Percentiles rank a stretch among this genome's conserved stretches.
phyloP scores from a whole-genome alignment of 2,888 invertebrate species.

The Operophtera brumata region DNA sequence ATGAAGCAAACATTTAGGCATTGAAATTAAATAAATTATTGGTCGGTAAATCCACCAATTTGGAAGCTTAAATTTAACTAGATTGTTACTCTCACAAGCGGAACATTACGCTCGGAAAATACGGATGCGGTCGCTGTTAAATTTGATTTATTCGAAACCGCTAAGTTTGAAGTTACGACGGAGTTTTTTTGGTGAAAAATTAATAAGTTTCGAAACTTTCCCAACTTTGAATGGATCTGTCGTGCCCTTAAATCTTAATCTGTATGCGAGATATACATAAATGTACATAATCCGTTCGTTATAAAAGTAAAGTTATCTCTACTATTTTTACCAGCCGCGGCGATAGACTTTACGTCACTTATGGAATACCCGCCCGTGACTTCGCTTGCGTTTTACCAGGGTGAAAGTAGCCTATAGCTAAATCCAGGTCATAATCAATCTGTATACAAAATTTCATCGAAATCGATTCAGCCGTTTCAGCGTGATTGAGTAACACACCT shows the following conservation, averaged over 20 bases:
- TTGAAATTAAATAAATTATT: no score
- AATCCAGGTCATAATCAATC: no score
- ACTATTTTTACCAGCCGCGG: no score
- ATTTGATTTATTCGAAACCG: slow-evolving; percentile 46
- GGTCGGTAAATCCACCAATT: slow-evolving; percentile 31
- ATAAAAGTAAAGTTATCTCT: no score
- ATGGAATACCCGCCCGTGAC: no score
- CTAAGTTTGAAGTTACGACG: slow-evolving; percentile 42
- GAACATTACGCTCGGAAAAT: slow-evolving; percentile 40
- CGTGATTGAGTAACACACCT: no score
- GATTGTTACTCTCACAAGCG: slow-evolving; percentile 37
- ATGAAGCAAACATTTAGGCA: no score
- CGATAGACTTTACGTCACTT: no score
- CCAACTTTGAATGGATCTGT: slow-evolving; percentile 29
- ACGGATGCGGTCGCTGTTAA: slow-evolving; percentile 43
- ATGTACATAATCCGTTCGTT: slow-evolving; percentile 4
- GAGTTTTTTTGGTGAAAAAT: slow-evolving; percentile 36
- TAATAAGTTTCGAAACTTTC: slow-evolving; percentile 32
- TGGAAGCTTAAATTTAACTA: slow-evolving; percentile 35
- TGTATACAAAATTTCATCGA: no score
- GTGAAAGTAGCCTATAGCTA: no score
- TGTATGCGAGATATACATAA: slow-evolving; percentile 23
- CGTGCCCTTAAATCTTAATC: slow-evolving; percentile 26
- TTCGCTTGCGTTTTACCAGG: no score
- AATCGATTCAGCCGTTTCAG: no score